Evolutionary conservation across 1,140 invertebrate genomes (phyloP), one percentile per base, ranked within the genome.

Genomic region (Goniozus legneri): DNA sequence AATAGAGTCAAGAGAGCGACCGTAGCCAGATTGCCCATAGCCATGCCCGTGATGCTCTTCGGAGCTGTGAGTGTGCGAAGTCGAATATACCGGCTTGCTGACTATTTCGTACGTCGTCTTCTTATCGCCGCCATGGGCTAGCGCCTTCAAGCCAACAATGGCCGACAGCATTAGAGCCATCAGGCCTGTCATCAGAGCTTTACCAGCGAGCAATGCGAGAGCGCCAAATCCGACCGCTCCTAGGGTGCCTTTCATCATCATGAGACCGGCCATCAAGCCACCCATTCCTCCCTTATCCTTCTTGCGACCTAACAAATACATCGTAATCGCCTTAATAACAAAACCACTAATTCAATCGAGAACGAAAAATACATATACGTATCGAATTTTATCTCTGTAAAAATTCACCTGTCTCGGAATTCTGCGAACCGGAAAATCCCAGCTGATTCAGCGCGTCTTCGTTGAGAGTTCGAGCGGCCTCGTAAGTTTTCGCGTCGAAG

Each of bases 21-120:
- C 79, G 44, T 82, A 83, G 16, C 71, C 76, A 16, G 69, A 73
- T 27, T 77, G 76, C 1, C 71, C 72, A 33, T 76, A 77, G n/a
- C 77, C 75, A 36, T 73, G 76, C 33, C 79, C 75, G 0, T 77
- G 80, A 8, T 82, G 80, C 40, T 88, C 84, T 62, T 87, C 85
- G 0, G 82, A 80, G 8, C 87, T 88, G 47, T 89, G 86, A 1
- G 81, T 81, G 52, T 88, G 86, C 0, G 82, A 79, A 34, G 83
- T 82, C 0, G 80, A 80, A 63, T 89, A 88, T 0, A 90, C 79
- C 0, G 88, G 88, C 55, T 90, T 91, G 38, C 86, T 84, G 22
- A 91, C 83, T 37, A 91, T 88, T 69, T 91, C 88, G 61, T 91
- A 91, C 0, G 87, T 89, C 1, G 87, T 88, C 15, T 85, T 86